Evolutionary conservation across 1,140 invertebrate species (phyloP).

Genomic region (Teleopsis dalmanni): DNA sequence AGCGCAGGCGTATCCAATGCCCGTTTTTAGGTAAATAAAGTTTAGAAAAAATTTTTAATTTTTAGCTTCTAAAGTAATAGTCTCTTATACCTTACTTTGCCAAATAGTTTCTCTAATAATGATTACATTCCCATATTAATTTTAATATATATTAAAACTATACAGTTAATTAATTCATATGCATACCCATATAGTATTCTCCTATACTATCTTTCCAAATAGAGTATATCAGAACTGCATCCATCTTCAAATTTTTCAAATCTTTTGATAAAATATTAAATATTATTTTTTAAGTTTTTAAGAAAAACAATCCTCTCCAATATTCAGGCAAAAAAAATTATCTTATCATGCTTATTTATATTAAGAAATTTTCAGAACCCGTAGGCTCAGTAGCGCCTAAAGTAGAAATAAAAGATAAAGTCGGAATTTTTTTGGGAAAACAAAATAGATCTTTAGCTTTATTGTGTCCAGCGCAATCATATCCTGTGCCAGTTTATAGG

Average conservation of each 20-base stretch:
- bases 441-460: slow-evolving; percentile 56
- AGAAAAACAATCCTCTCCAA: too few relatives aligned
- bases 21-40: slow-evolving; percentile 47
- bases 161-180: too few relatives aligned
- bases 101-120: too few relatives aligned
- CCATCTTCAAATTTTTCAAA: too few relatives aligned
- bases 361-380: slow-evolving; percentile 55
- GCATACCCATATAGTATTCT: too few relatives aligned
- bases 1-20: slow-evolving; percentile 55
- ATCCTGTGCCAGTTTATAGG: slow-evolving; percentile 53
- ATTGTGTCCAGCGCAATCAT: slow-evolving; percentile 55
- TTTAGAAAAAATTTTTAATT: background rate
- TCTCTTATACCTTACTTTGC: too few relatives aligned
- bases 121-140: background rate
- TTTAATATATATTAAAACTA: background rate
- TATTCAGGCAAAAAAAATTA: slow-evolving; percentile 7
- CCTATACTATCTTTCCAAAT: too few relatives aligned
- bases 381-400: slow-evolving; percentile 61
- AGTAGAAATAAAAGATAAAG: slow-evolving; percentile 50
- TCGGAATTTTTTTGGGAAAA: slow-evolving; percentile 41
- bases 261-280: too few relatives aligned
- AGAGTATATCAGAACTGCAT: too few relatives aligned
- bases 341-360: too few relatives aligned
- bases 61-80: too few relatives aligned
- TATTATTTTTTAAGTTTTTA: too few relatives aligned